These are phyloP conservation scores for Hippoglossus stenolepis DNA, from an alignment of 2,113 vertebrate species.

Conservation along the genomic window DNA sequence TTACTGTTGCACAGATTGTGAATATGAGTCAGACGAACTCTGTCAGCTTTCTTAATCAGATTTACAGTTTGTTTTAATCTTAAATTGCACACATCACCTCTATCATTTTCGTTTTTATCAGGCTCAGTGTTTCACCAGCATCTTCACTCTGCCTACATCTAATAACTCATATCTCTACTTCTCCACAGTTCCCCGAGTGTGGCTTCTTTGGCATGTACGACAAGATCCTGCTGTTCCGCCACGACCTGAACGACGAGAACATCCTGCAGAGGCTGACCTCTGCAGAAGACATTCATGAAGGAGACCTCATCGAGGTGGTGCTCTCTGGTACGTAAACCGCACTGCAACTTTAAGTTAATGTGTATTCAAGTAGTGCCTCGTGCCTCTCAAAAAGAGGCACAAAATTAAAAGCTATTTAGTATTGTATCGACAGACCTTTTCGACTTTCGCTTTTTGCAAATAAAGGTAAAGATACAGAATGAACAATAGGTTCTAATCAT, in stretches of 20 bases:
- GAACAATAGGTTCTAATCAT: no score
- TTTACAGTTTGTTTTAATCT: not conserved
- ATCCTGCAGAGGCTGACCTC: conserved; percentile 95
- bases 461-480: no score
- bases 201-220: conserved; percentile 99
- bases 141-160: not conserved
- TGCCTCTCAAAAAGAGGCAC: no score
- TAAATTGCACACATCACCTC: not conserved
- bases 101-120: not conserved
- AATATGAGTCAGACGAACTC: not conserved
- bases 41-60: not conserved
- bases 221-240: conserved; percentile 98
- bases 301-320: conserved; percentile 96
- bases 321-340: conserved; percentile 88
- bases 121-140: not conserved
- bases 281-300: conserved; percentile 95
- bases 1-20: not conserved
- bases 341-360: not conserved
- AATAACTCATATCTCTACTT: conserved; percentile 51
- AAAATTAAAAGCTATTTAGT: no score
- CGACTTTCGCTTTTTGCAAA: no score
- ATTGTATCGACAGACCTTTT: no score
- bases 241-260: conserved; percentile 95
- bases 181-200: conserved; percentile 94
- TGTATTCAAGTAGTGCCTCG: no score